Percentiles rank a stretch among this genome's conserved stretches.
Evolutionary conservation across 2,888 invertebrate genomes (phyloP).

Genomic region (Cosmia pyralina): DNA sequence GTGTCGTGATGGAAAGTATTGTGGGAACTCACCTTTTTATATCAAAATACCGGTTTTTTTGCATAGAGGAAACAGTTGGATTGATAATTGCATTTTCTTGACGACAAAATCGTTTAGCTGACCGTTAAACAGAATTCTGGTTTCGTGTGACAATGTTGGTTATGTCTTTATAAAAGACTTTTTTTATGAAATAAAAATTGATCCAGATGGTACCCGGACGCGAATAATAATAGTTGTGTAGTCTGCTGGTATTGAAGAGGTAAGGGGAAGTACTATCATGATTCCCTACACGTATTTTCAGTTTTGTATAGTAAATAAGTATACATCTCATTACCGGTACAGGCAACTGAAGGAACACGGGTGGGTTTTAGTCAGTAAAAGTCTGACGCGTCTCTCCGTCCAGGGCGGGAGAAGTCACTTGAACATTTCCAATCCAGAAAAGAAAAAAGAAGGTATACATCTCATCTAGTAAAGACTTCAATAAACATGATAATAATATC

Average conservation of each 20-base stretch:
- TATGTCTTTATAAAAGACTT: conserved; percentile 14
- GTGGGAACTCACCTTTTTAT: conserved; percentile 31
- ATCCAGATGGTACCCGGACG: conserved; percentile 27
- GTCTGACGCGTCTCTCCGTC: too few species aligned
- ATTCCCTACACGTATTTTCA: conserved; percentile 28
- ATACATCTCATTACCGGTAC: too few species aligned
- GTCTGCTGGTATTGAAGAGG: conserved; percentile 9
- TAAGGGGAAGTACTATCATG: not conserved
- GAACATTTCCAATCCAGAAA: too few species aligned
- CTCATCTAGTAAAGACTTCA: too few species aligned
- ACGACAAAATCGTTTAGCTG: conserved; percentile 41
- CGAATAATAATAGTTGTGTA: conserved; percentile 20
- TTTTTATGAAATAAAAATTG: conserved; percentile 28
- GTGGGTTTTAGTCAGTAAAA: too few species aligned
- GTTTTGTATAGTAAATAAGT: not conserved
- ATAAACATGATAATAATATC: too few species aligned
- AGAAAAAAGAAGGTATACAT: too few species aligned
- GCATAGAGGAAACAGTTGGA: conserved; percentile 46
- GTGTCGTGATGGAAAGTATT: conserved; percentile 32
- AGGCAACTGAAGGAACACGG: too few species aligned
- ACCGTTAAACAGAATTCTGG: conserved; percentile 45
- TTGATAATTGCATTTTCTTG: conserved; percentile 57
- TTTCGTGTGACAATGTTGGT: conserved; percentile 36
- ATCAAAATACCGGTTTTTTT: conserved; percentile 41
- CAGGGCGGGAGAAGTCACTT: too few species aligned